These are phyloP conservation scores for Tiphia femorata DNA, from an alignment of 2,888 invertebrate species.

Conservation along the genomic window DNA sequence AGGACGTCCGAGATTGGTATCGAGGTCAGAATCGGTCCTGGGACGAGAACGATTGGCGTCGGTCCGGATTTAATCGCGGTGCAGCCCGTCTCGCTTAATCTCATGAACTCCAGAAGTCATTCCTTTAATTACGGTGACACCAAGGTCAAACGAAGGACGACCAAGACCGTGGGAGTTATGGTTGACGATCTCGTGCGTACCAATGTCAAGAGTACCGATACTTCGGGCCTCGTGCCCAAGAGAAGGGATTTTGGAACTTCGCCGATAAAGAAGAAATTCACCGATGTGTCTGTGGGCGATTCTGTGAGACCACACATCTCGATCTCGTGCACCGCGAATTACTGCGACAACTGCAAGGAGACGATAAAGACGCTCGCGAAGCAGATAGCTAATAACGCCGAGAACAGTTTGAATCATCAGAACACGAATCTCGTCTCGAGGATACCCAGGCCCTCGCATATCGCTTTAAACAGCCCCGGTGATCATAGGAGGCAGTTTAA, in stretches of 20 bases:
- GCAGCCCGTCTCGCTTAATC: constrained; percentile 69
- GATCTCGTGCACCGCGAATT: constrained; percentile 71
- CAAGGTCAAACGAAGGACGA: constrained; percentile 63
- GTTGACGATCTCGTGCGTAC: constrained; percentile 56
- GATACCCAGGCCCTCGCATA: constrained; percentile 62
- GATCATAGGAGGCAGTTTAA: constrained; percentile 59
- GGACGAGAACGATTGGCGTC: constrained; percentile 72
- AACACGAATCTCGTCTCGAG: constrained; percentile 53
- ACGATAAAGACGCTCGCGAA: constrained; percentile 72
- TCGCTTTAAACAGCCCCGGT: constrained; percentile 39
- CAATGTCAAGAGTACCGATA: constrained; percentile 66
- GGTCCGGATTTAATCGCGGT: constrained; percentile 71
- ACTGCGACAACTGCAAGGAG: constrained; percentile 75
- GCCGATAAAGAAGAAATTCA: constrained; percentile 66
- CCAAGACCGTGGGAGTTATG: constrained; percentile 42
- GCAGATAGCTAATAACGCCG: constrained; percentile 55
- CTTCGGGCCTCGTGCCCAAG: constrained; percentile 60
- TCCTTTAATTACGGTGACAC: constrained; percentile 75
- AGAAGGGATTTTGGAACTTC: constrained; percentile 62
- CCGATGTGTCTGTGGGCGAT: constrained; percentile 72
- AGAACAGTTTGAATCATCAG: constrained; percentile 46
- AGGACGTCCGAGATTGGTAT: constrained; percentile 61
- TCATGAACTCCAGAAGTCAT: constrained; percentile 71
- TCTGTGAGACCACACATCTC: constrained; percentile 70
- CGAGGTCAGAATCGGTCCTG: constrained; percentile 65